Base-by-base conservation (phyloP, 2,888 invertebrate species). In the Schizaphis graminum region DNA sequence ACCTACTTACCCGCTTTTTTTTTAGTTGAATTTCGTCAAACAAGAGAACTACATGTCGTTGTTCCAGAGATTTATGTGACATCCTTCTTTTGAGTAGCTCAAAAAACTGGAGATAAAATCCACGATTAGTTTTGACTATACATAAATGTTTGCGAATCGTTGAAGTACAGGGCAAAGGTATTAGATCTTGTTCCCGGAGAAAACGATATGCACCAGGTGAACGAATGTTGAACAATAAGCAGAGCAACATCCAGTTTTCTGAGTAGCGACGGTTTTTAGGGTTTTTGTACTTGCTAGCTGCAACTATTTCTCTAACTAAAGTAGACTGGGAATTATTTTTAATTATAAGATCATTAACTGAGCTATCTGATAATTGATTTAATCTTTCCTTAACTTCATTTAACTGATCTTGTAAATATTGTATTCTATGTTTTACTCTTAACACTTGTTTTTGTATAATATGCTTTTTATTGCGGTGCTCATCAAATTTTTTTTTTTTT, bases 371-470 rank as follows among this genome's bases (percentile, higher is more conserved):
- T 47, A 90, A 90, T 44, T 47, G 13, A 26, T 49, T 91, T 61
- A 90, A 49, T 49, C 49, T 44, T n/a, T 91, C 67, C 26, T 91
- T 91, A 16, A 35, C 77, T 49, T 67, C 67, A 77, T 91, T 77
- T 49, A 77, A 49, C n/a, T 91, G 47, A 77, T 77, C 26, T 77
- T 91, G 49, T 77, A 77, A 91, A 47, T 24, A 28, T 49, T 91
- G 10, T 44, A 91, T n/a, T 49, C 47, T 91, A 77, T 61, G 44
- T 35, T n/a, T 90, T 28, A 49, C 47, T 67, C 67, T 90, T 24
- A 90, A 90, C 2, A 67, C 49, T 90, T 90, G 26, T 90, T 67
- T 90, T 67, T 90, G 61, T n/a, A 90, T 21, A 67, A 28, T 90
- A 47, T 61, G 89, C 11, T 57, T 61, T 61, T 89, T 61, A 44